These are phyloP conservation scores for Trematomus bernacchii DNA, from an alignment of 2,797 vertebrate genomes.

Conservation along the genomic window DNA sequence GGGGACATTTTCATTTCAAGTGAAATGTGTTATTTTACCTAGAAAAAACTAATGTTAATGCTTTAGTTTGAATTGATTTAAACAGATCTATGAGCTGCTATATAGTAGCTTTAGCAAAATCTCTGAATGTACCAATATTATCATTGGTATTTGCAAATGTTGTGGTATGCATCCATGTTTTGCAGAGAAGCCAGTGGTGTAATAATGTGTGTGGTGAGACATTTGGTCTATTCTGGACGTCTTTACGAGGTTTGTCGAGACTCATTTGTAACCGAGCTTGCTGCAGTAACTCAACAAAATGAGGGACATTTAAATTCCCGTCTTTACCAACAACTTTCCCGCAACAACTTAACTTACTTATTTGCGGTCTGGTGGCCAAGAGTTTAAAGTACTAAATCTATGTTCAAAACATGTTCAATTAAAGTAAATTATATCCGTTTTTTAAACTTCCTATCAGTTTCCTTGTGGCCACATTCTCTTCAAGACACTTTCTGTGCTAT, in stretches of 20 bases:
- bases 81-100: conserved; percentile 5
- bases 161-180: conserved; percentile 45
- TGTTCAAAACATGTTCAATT: conserved; percentile 35
- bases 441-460: conserved; percentile 24
- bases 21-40: background rate
- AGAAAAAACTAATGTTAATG: background rate
- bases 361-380: conserved; percentile 30
- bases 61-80: background rate
- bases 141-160: conserved; percentile 18
- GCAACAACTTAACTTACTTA: conserved; percentile 42
- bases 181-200: conserved; percentile 50
- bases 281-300: conserved; percentile 60
- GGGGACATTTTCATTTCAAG: background rate
- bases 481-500: background rate
- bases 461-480: conserved; percentile 13
- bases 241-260: conserved; percentile 79
- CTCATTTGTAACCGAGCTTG: conserved; percentile 78
- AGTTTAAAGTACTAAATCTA: conserved; percentile 45
- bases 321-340: conserved; percentile 43
- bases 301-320: conserved; percentile 53
- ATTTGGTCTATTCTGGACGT: conserved; percentile 72
- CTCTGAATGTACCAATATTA: conserved; percentile 38
- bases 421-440: conserved; percentile 41
- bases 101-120: conserved; percentile 25
- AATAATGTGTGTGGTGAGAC: conserved; percentile 79